Base-by-base conservation (phyloP, 2,888 invertebrate genomes). In the Hedya salicella region DNA sequence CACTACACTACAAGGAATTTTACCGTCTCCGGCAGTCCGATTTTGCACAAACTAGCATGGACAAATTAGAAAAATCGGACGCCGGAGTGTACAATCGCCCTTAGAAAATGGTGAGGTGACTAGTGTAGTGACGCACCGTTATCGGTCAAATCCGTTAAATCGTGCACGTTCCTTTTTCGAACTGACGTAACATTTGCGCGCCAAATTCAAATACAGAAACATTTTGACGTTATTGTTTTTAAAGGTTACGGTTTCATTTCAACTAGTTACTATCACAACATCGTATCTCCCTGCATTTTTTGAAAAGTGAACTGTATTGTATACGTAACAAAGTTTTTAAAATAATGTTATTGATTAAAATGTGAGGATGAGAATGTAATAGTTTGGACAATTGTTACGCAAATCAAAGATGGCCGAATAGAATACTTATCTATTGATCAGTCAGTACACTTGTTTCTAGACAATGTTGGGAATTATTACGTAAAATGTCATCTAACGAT, bases 181-280 rank as follows among this genome's bases (percentile, higher is more conserved):
- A 9, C 30, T 49, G 49, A 30, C 30, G 49, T 49, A 49, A 49
- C 49, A 49, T 49, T 49, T 30, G 49, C 49, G 25, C 48, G 30
- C 30, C 30, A 49, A 30, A 49, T 49, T 49, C 49, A 49, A 49
- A 49, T 30, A 49, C 30, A n/a, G 49, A 49, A 49, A 25, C 49
- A 49, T 49, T 49, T 49, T 30, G 49, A 49, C 49, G 11, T 21
- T 49, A 49, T 49, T 49, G 30, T 49, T 48, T 48, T 49, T 30
- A 49, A 49, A 49, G 49, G 49, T 49, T 49, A 30, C 25, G 8
- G 30, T 30, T 49, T 25, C 30, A 49, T 30, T 49, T 48, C 13
- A 1, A 11, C 9, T n/a, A 13, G 0, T 48, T 48, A 48, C 21
- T 48, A 13, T n/a, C 19, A 21, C 1, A 21, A 48, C 21, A 48